These are phyloP conservation scores for Onychomys leucogaster DNA, from an alignment of 2,797 vertebrate genomes.

Conservation along the genomic window DNA sequence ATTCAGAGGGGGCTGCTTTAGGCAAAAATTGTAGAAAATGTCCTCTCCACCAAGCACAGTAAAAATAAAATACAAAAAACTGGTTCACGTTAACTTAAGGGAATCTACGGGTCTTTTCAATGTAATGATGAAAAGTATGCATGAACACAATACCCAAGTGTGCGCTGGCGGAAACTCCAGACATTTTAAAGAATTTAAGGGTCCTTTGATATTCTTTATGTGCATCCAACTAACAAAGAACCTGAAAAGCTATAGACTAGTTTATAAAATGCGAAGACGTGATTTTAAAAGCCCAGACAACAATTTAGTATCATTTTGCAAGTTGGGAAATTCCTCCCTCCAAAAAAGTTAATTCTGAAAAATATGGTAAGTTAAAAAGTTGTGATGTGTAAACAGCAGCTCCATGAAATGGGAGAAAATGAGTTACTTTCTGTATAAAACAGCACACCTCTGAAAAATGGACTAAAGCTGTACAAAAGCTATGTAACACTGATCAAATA, in stretches of 20 bases:
- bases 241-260: slow-evolving; percentile 73
- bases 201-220: slow-evolving; percentile 20
- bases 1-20: slow-evolving; percentile 61
- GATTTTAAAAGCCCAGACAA: slow-evolving; percentile 75
- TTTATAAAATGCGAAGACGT: slow-evolving; percentile 69
- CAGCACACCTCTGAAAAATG: slow-evolving; percentile 84
- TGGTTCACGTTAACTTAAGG: slow-evolving; percentile 62
- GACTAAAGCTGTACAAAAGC: slow-evolving; percentile 83
- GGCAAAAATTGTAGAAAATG: slow-evolving; percentile 60
- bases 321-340: slow-evolving; percentile 71
- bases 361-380: slow-evolving; percentile 79
- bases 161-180: background rate
- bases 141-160: slow-evolving; percentile 56
- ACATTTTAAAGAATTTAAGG: slow-evolving; percentile 15
- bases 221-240: slow-evolving; percentile 66
- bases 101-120: slow-evolving; percentile 58
- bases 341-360: slow-evolving; percentile 79
- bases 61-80: background rate
- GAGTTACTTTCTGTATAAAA: slow-evolving; percentile 84
- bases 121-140: slow-evolving; percentile 58
- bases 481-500: slow-evolving; percentile 87
- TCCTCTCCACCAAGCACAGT: slow-evolving; percentile 36
- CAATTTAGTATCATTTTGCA: slow-evolving; percentile 70
- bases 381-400: slow-evolving; percentile 84
- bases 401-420: slow-evolving; percentile 83